These are phyloP conservation scores for Apamea epomidion DNA, from an alignment of 2,888 invertebrate species.

Conservation along the genomic window DNA sequence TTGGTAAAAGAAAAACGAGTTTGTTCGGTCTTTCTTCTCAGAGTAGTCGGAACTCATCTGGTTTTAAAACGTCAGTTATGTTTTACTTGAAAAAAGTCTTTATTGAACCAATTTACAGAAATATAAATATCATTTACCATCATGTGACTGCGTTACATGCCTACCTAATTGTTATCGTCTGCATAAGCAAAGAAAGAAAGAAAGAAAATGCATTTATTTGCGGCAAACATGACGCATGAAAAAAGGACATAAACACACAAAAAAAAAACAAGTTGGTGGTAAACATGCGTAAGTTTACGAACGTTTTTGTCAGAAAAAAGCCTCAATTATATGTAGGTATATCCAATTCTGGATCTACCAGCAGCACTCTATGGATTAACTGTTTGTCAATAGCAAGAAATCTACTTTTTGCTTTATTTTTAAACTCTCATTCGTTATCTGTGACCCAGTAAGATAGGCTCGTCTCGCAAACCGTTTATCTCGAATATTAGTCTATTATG, in stretches of 20 bases:
- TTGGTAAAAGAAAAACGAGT: background rate
- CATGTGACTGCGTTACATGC: background rate
- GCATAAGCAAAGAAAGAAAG: no score
- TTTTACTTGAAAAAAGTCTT: background rate
- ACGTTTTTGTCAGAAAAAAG: background rate
- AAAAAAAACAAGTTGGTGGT: no score
- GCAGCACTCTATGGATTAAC: conserved; percentile 12
- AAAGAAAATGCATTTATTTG: no score
- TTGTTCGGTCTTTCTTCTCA: background rate
- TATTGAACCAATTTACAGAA: background rate
- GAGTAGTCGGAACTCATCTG: background rate
- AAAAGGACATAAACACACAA: no score
- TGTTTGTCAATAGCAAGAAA: conserved; percentile 39
- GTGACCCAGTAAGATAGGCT: conserved; percentile 71
- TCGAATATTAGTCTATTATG: conserved; percentile 42
- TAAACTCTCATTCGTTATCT: conserved; percentile 63
- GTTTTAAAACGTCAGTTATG: background rate
- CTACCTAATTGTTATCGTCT: background rate
- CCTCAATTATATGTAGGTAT: background rate
- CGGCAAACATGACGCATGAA: no score
- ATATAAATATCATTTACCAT: background rate
- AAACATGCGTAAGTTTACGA: no score
- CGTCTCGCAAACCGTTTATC: conserved; percentile 62
- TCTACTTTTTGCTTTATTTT: conserved; percentile 61
- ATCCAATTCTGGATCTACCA: background rate